phyloP scores from a whole-genome alignment of 1,140 invertebrate species.

The Rhyacophila brunnea region DNA sequence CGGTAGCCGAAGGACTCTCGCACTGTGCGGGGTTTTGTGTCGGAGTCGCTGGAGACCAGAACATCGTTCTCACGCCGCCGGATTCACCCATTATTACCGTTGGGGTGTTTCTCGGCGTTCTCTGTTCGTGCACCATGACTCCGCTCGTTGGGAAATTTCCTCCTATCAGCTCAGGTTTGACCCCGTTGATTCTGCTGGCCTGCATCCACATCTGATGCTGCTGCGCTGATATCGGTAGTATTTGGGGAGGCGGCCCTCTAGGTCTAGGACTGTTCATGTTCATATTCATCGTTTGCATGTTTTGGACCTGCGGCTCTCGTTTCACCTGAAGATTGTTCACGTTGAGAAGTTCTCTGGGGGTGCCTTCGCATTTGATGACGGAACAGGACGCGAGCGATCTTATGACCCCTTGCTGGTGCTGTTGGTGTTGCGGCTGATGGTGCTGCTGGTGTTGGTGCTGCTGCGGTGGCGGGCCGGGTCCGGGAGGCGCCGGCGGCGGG shows the following conservation, averaged over 20 bases:
- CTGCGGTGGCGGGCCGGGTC: slow-evolving; percentile 35
- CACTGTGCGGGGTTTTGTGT: slow-evolving; percentile 44
- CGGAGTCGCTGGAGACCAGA: slow-evolving; percentile 74
- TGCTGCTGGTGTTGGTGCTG: slow-evolving; percentile 42
- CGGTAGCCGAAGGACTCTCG: slow-evolving; percentile 42
- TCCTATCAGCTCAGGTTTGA: slow-evolving; percentile 76
- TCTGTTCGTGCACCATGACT: slow-evolving; percentile 38
- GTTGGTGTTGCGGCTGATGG: slow-evolving; percentile 55
- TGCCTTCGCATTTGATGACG: slow-evolving; percentile 48
- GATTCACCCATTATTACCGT: slow-evolving; percentile 89
- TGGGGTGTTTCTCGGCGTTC: slow-evolving; percentile 70
- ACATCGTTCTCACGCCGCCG: slow-evolving; percentile 86
- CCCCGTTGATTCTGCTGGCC: slow-evolving; percentile 67
- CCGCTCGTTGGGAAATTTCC: slow-evolving; percentile 62
- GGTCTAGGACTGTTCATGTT: slow-evolving; percentile 39
- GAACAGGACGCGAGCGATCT: slow-evolving; percentile 53
- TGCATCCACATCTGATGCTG: slow-evolving; percentile 62
- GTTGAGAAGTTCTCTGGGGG: slow-evolving; percentile 38
- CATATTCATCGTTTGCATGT: slow-evolving; percentile 41
- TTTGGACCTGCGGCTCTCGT: slow-evolving; percentile 42
- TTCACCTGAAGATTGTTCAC: slow-evolving; percentile 38
- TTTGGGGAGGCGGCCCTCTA: slow-evolving; percentile 43
- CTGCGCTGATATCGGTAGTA: slow-evolving; percentile 38
- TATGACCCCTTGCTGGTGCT: slow-evolving; percentile 53
- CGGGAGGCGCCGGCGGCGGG: slow-evolving; percentile 35